Percentiles rank a stretch among this genome's conserved stretches.
Conservation (phyloP, 2,888 invertebrate species). For the Parascotia fuliginaria region DNA sequence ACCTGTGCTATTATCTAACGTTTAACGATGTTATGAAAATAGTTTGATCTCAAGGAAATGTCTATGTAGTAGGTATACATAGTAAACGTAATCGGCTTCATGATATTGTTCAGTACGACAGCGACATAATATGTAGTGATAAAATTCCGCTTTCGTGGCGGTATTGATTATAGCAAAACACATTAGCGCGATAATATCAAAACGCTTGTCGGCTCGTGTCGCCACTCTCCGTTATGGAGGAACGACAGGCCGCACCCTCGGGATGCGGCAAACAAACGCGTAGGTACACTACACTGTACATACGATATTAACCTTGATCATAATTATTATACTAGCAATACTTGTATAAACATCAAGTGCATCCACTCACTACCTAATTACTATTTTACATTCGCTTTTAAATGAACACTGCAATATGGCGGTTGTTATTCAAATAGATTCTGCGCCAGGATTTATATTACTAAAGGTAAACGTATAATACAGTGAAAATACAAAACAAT, state of each 20-base stretch:
- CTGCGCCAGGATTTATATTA: background rate
- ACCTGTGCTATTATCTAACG: slow-evolving; percentile 28
- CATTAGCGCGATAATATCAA: slow-evolving; percentile 74
- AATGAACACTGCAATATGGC: background rate
- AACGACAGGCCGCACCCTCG: slow-evolving; percentile 48
- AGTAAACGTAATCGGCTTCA: slow-evolving; percentile 39
- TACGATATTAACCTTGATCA: slow-evolving; percentile 9
- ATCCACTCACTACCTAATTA: slow-evolving; percentile 19
- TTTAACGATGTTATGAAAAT: slow-evolving; percentile 43
- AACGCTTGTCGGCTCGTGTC: slow-evolving; percentile 67
- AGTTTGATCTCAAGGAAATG: slow-evolving; percentile 32
- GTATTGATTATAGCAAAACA: slow-evolving; percentile 68
- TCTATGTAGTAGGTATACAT: no score
- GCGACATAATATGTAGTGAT: slow-evolving; percentile 14
- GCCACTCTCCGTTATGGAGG: slow-evolving; percentile 58
- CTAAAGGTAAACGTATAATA: slow-evolving; percentile 6
- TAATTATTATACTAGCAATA: slow-evolving; percentile 40
- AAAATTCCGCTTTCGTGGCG: slow-evolving; percentile 49
- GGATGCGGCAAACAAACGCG: slow-evolving; percentile 40
- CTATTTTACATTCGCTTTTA: slow-evolving; percentile 1
- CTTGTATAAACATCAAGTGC: slow-evolving; percentile 39
- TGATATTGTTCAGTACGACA: slow-evolving; percentile 37
- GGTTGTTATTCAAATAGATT: background rate
- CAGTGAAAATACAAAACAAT: slow-evolving; percentile 29
- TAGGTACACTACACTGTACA: slow-evolving; percentile 22